Evolutionary conservation across 2,113 vertebrate species (phyloP).

Genomic region (Isurus oxyrinchus): DNA sequence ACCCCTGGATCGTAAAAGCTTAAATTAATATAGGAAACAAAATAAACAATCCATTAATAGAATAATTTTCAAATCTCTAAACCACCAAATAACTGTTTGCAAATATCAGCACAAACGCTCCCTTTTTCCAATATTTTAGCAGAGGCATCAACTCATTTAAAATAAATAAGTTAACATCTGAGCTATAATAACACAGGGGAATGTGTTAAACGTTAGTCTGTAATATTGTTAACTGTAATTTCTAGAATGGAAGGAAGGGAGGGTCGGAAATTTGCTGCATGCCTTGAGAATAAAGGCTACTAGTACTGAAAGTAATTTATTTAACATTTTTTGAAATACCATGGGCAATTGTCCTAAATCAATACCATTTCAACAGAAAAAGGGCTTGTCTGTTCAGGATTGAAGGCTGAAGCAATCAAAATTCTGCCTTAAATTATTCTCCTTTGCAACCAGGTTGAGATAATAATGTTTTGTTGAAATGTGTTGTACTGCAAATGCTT

Average conservation of each 20-base stretch:
- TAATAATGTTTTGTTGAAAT: neutral
- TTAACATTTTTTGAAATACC: neutral
- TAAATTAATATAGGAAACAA: neutral
- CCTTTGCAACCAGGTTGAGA: neutral
- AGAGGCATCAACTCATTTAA: neutral
- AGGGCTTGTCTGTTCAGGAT: neutral
- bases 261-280: neutral
- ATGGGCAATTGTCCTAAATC: neutral
- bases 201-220: neutral
- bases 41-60: neutral
- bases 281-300: neutral
- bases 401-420: neutral
- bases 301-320: neutral
- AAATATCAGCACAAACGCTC: neutral
- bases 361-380: neutral
- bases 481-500: neutral
- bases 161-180: neutral
- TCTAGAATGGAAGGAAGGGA: neutral
- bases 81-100: neutral
- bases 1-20: neutral
- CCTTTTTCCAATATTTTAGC: neutral
- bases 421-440: neutral
- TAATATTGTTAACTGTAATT: neutral
- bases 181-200: neutral
- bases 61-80: neutral